Evolutionary conservation across 1,140 invertebrate species (phyloP).

Genomic region (Phenacoccus solenopsis): DNA sequence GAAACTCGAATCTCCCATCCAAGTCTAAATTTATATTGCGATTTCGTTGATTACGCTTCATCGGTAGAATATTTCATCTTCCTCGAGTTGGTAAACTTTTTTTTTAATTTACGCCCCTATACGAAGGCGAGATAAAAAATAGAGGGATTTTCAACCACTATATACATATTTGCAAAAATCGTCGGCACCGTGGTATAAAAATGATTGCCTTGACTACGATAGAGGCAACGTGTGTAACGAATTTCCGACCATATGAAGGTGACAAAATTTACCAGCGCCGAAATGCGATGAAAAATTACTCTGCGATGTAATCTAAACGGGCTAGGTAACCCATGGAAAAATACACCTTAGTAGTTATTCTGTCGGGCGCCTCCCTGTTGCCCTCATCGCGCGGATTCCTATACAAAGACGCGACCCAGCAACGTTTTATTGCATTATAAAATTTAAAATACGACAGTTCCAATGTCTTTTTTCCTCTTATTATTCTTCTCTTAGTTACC

Average conservation of each 20-base stretch:
- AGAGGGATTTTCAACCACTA: background rate
- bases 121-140: background rate
- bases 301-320: background rate
- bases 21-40: background rate
- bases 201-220: too few species aligned
- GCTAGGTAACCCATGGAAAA: background rate
- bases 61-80: background rate
- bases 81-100: background rate
- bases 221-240: too few species aligned
- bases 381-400: too few species aligned
- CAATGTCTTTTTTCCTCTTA: background rate
- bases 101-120: background rate
- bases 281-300: too few species aligned
- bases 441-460: background rate
- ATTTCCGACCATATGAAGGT: too few species aligned
- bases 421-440: background rate
- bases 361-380: too few species aligned
- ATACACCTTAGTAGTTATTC: background rate
- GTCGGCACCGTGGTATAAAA: too few species aligned
- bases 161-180: too few species aligned
- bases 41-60: background rate
- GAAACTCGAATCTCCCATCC: background rate
- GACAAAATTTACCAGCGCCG: too few species aligned
- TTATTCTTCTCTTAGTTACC: background rate
- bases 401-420: background rate